A percentile compares a stretch with the other conserved stretches of the same genome.
Evolutionary conservation across 2,113 vertebrate genomes (phyloP).

Genomic region (Brachypteracias leptosomus): DNA sequence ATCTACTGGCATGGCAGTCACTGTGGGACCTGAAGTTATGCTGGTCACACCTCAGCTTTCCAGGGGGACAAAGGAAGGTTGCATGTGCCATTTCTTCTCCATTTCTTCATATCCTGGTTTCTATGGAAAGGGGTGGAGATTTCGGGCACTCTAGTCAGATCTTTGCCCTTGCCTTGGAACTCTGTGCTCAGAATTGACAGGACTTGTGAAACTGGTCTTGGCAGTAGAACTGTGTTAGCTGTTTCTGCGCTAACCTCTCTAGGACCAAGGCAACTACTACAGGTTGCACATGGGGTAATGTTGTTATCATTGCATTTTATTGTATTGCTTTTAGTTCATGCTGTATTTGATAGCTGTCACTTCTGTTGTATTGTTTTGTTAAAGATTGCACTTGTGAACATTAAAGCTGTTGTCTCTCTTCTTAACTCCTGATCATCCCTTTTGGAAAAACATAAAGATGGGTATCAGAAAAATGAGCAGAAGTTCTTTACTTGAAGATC

Average conservation of each 20-base stretch:
- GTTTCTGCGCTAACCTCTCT: neutral
- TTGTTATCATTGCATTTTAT: neutral
- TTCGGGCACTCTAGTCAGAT: neutral
- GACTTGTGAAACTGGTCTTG: neutral
- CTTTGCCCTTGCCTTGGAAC: neutral
- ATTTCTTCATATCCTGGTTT: neutral
- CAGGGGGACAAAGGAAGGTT: neutral
- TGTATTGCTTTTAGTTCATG: neutral
- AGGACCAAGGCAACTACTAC: rapidly evolving
- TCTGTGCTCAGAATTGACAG: neutral
- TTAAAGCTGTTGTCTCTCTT: neutral
- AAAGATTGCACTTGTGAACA: neutral
- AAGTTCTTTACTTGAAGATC: neutral
- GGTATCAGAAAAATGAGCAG: neutral
- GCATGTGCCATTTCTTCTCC: neutral
- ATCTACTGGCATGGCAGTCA: neutral
- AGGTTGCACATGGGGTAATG: rapidly evolving
- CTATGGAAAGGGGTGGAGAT: neutral
- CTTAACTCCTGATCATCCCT: neutral
- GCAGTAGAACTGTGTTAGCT: no score
- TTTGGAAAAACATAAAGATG: neutral
- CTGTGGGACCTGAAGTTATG: neutral
- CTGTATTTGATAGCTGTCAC: neutral
- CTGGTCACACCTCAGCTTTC: neutral
- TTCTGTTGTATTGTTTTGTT: neutral